phyloP scores from a whole-genome alignment of 1,140 invertebrate genomes.

The Grapholita molesta region DNA sequence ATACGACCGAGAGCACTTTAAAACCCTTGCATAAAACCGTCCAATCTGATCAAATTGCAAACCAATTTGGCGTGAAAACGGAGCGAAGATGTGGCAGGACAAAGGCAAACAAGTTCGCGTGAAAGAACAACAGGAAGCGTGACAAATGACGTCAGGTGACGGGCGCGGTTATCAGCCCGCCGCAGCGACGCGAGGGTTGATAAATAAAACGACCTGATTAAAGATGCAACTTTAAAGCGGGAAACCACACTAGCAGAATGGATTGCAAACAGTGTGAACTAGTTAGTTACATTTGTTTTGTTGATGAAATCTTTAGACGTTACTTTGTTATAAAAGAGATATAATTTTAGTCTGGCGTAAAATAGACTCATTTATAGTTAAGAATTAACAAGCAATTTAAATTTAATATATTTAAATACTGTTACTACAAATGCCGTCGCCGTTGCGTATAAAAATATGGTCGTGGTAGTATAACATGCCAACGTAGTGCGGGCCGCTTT shows the following conservation, averaged over 20 bases:
- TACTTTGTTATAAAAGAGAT: background rate
- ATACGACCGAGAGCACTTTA: slow-evolving; percentile 18
- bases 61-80: slow-evolving; percentile 36
- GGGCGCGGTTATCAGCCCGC: slow-evolving; percentile 32
- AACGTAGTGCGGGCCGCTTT: no score
- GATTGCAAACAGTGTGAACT: background rate
- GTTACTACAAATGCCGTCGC: no score
- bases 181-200: slow-evolving; percentile 26
- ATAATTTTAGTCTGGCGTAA: background rate
- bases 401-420: no score
- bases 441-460: no score
- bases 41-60: slow-evolving; percentile 28
- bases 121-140: slow-evolving; percentile 43
- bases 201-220: slow-evolving; percentile 14
- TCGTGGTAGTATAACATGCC: no score
- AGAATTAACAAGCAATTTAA: background rate
- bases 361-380: background rate
- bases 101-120: slow-evolving; percentile 36
- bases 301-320: background rate
- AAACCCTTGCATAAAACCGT: slow-evolving; percentile 20
- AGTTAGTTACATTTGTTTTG: background rate
- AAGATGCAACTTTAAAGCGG: slow-evolving; percentile 1
- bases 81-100: slow-evolving; percentile 29
- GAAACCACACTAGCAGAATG: background rate
- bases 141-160: slow-evolving; percentile 51